Conservation (phyloP, 2,888 invertebrate genomes). For the Perizoma affinitatum region DNA sequence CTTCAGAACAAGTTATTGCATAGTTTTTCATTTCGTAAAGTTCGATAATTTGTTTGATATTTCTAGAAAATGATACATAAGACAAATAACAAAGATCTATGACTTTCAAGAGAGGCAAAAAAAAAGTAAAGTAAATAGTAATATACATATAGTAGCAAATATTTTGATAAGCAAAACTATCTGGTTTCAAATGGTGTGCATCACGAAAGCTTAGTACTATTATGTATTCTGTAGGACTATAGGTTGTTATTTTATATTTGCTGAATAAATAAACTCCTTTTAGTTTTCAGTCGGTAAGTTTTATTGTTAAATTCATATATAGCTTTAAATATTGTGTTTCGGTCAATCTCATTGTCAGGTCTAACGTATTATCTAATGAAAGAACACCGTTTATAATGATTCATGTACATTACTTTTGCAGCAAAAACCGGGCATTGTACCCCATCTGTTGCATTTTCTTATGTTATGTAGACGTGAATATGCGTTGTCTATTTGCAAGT, state of each 20-base stretch:
- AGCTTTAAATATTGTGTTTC: constrained; percentile 11
- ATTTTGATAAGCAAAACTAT: constrained; percentile 17
- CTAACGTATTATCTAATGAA: neutral
- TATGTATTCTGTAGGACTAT: too few species aligned
- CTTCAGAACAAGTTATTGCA: too few species aligned
- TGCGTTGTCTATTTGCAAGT: too few species aligned
- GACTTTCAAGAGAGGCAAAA: neutral
- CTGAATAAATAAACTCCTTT: constrained; percentile 20
- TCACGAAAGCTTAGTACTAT: constrained; percentile 6
- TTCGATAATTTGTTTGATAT: too few species aligned
- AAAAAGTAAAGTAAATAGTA: too few species aligned
- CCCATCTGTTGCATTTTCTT: neutral
- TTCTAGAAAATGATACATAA: too few species aligned
- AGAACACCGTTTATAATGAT: neutral
- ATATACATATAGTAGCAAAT: too few species aligned
- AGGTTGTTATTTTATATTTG: constrained; percentile 18
- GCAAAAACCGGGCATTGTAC: neutral
- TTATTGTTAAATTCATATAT: constrained; percentile 8
- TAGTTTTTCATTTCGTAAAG: too few species aligned
- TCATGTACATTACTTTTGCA: neutral
- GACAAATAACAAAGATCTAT: too few species aligned
- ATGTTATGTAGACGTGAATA: too few species aligned
- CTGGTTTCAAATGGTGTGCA: constrained; percentile 12
- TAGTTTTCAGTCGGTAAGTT: constrained; percentile 7
- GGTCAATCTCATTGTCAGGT: constrained; percentile 1